These are phyloP conservation scores for Caenorhabditis imperialis DNA, from an alignment of 2,888 invertebrate species.

Conservation along the genomic window DNA sequence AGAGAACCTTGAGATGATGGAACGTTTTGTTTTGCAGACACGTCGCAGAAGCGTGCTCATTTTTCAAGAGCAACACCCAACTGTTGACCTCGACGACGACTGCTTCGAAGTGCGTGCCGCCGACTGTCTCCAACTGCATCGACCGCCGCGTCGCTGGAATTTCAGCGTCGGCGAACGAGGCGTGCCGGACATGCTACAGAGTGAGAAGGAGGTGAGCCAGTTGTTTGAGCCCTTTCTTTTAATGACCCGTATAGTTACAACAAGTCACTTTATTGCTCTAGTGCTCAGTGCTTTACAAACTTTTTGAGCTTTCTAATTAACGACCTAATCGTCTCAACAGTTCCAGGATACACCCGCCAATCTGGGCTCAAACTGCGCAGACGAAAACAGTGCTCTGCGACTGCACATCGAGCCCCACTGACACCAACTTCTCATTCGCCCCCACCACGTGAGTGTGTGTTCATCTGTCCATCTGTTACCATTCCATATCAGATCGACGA, in stretches of 20 bases:
- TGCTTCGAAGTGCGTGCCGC: conserved; percentile 19
- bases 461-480: background rate
- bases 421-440: conserved; percentile 43
- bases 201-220: conserved; percentile 55
- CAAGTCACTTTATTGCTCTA: too few relatives aligned
- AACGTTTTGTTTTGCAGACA: conserved; percentile 79
- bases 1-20: background rate
- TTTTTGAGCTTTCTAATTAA: background rate
- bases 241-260: too few relatives aligned
- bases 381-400: conserved; percentile 65
- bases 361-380: conserved; percentile 64
- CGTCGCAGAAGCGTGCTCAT: conserved; percentile 78
- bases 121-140: conserved; percentile 60
- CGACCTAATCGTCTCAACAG: too few relatives aligned
- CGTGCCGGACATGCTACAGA: conserved; percentile 72
- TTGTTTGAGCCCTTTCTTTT: too few relatives aligned
- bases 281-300: background rate
- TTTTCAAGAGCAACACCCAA: conserved; percentile 77
- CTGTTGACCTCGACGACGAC: conserved; percentile 61
- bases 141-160: conserved; percentile 53
- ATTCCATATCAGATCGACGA: conserved; percentile 47
- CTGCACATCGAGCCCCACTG: conserved; percentile 54
- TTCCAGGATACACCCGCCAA: conserved; percentile 67
- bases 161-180: conserved; percentile 51
- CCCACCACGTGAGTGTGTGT: conserved; percentile 47